Percentiles rank a stretch among this genome's conserved stretches.
These are phyloP conservation scores for Nebria salina DNA, from an alignment of 2,888 invertebrate species.

Conservation along the genomic window DNA sequence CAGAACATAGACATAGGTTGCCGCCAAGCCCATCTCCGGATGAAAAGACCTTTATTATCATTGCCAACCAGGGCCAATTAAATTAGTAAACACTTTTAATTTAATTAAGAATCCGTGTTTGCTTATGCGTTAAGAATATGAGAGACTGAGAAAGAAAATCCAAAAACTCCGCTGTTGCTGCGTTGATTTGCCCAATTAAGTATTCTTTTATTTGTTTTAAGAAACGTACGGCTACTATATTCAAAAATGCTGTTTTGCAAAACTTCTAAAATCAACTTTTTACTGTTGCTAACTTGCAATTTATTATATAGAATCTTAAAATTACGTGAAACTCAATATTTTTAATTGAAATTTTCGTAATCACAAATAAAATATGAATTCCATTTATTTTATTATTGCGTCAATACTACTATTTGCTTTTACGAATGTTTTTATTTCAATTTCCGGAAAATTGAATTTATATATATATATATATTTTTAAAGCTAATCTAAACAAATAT, in stretches of 20 bases:
- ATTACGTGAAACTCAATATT: too few relatives aligned
- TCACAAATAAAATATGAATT: too few relatives aligned
- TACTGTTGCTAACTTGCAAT: background rate
- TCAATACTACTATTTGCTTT: too few relatives aligned
- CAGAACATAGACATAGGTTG: background rate
- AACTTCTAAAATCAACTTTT: background rate
- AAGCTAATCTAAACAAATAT: too few relatives aligned
- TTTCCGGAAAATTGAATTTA: too few relatives aligned
- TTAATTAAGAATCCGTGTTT: conserved; percentile 23
- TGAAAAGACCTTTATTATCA: conserved; percentile 24
- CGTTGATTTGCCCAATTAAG: conserved; percentile 14
- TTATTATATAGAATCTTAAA: background rate
- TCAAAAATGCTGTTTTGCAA: background rate
- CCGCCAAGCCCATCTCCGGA: background rate
- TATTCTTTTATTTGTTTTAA: conserved; percentile 17
- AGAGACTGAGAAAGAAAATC: background rate
- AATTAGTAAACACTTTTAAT: conserved; percentile 28
- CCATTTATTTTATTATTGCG: too few relatives aligned
- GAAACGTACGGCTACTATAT: background rate
- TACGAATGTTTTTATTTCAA: too few relatives aligned
- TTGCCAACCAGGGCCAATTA: conserved; percentile 3
- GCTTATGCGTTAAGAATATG: conserved; percentile 24
- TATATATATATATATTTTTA: too few relatives aligned
- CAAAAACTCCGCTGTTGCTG: background rate
- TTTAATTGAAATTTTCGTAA: too few relatives aligned